phyloP scores from a whole-genome alignment of 2,113 vertebrate species.

The Pongo pygmaeus region DNA sequence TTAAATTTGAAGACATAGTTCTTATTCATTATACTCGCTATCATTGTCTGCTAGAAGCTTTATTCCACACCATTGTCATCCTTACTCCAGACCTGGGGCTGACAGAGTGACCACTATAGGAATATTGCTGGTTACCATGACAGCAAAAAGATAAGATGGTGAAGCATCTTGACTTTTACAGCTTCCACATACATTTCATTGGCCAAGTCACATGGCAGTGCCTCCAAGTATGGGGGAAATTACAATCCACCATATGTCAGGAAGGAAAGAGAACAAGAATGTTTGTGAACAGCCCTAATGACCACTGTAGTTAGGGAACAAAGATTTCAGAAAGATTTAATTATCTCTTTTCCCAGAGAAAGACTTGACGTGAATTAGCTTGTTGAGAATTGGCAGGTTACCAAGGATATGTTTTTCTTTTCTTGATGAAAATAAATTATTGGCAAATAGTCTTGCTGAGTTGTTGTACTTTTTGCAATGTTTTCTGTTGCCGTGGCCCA shows the following conservation, averaged over 20 bases:
- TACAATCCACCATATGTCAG: neutral
- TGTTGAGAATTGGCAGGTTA: constrained; percentile 2
- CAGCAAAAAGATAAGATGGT: neutral
- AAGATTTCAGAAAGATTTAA: constrained; percentile 55
- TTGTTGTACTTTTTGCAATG: neutral
- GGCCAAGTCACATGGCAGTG: neutral
- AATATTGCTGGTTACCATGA: neutral
- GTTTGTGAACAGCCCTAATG: constrained; percentile 25
- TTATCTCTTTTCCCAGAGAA: constrained; percentile 55
- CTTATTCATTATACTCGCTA: neutral
- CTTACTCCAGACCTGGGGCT: neutral
- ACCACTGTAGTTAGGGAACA: neutral
- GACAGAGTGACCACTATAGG: neutral
- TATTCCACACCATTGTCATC: neutral
- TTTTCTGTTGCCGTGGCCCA: constrained; percentile 16
- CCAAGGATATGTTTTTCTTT: constrained; percentile 66
- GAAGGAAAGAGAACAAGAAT: constrained; percentile 45
- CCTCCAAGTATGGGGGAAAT: neutral
- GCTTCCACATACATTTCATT: neutral
- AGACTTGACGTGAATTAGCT: constrained; percentile 38
- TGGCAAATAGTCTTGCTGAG: constrained; percentile 37
- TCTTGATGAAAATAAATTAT: constrained; percentile 62
- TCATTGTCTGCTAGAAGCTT: neutral
- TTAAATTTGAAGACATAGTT: neutral
- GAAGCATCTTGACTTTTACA: neutral